Evolutionary conservation across 2,888 invertebrate genomes (phyloP).

Genomic region (Nowickia ferox): DNA sequence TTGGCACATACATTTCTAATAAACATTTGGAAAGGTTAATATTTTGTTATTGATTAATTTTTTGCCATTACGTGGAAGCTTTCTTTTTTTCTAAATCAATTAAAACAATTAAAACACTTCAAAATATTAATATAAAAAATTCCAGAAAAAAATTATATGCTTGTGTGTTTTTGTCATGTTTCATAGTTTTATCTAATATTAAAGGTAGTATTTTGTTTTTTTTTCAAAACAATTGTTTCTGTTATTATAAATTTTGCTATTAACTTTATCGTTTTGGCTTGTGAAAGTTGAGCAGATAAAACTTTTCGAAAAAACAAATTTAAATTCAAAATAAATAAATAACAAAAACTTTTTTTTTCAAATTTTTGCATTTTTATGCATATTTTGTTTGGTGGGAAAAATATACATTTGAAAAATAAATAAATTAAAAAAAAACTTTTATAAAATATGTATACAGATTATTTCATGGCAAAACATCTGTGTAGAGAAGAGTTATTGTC

Average conservation of each 20-base stretch:
- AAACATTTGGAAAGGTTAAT: too few species aligned
- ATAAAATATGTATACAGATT: constrained; percentile 28
- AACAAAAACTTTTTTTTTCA: constrained; percentile 20
- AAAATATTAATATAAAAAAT: background rate
- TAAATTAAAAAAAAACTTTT: background rate
- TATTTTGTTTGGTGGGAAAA: constrained; percentile 2
- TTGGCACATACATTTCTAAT: too few species aligned
- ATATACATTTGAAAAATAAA: constrained; percentile 10
- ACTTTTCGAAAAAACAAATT: constrained; percentile 15
- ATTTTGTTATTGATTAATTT: too few species aligned
- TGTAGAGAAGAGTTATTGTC: constrained; percentile 34
- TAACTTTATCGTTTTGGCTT: constrained; percentile 31
- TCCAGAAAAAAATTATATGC: background rate
- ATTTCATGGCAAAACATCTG: constrained; percentile 27
- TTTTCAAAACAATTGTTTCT: background rate
- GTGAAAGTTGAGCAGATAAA: constrained; percentile 28
- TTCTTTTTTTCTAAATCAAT: too few species aligned
- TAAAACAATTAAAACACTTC: too few species aligned
- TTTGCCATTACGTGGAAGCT: too few species aligned
- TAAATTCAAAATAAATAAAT: constrained; percentile 29
- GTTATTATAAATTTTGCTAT: constrained; percentile 25
- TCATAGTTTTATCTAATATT: background rate
- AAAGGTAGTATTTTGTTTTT: background rate
- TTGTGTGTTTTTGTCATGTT: background rate
- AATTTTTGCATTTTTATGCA: constrained; percentile 16